These are phyloP conservation scores for Carterocephalus palaemon DNA, from an alignment of 2,888 invertebrate genomes.

Conservation along the genomic window DNA sequence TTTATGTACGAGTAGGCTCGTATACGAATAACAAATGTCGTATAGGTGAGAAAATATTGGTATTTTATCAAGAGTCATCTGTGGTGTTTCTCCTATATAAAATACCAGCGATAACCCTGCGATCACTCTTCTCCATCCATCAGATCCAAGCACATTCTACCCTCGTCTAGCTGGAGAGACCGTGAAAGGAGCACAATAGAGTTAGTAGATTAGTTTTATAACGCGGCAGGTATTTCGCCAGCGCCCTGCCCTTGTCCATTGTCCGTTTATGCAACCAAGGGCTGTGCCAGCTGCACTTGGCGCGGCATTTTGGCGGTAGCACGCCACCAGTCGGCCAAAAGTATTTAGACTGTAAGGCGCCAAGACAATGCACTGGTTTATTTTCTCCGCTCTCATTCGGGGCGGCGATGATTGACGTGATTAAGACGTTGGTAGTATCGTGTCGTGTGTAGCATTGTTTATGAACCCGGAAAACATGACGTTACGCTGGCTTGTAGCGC, in stretches of 20 bases:
- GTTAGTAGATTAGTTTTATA: no score
- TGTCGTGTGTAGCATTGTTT: slow-evolving; percentile 11
- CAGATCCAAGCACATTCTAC: no score
- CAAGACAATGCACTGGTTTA: slow-evolving; percentile 41
- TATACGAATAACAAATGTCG: no score
- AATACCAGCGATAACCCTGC: no score
- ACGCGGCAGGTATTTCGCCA: slow-evolving; percentile 35
- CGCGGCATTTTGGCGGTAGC: slow-evolving; percentile 53
- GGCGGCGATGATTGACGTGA: slow-evolving; percentile 30
- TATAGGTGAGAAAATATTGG: no score
- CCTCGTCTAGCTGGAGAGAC: no score
- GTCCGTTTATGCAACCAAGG: slow-evolving; percentile 53
- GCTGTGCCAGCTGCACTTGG: slow-evolving; percentile 65
- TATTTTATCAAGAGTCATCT: no score
- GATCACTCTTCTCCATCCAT: no score
- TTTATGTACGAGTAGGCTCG: no score
- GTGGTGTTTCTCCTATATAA: no score
- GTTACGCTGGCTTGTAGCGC: no score
- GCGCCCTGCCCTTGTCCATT: slow-evolving; percentile 52
- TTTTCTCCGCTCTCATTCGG: slow-evolving; percentile 8
- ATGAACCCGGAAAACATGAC: slow-evolving; percentile 13
- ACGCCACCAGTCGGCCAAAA: slow-evolving; percentile 53
- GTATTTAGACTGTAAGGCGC: slow-evolving; percentile 69
- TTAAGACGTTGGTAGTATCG: slow-evolving; percentile 13
- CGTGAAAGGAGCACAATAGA: no score